Conservation (phyloP, 2,888 invertebrate genomes). For the Actias luna region DNA sequence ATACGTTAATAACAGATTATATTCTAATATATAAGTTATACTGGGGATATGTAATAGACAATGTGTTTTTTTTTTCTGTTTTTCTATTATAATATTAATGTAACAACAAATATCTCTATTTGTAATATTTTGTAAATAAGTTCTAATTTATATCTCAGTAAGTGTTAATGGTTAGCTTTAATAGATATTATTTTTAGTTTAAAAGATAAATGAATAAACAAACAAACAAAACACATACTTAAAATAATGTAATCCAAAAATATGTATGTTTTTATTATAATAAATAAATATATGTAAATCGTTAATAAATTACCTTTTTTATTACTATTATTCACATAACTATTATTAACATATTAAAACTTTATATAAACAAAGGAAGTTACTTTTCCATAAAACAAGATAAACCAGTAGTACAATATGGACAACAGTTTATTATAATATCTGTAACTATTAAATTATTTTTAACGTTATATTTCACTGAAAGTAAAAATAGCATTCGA, state of each 20-base stretch:
- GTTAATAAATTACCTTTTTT: conserved; percentile 26
- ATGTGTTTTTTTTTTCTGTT: neutral
- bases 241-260: conserved; percentile 63
- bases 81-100: conserved; percentile 6
- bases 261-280: conserved; percentile 62
- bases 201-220: conserved; percentile 35
- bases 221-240: conserved; percentile 38
- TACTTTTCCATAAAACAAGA: neutral
- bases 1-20: conserved; percentile 11
- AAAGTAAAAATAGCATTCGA: neutral
- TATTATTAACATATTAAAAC: conserved; percentile 36
- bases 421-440: neutral
- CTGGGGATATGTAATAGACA: neutral
- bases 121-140: conserved; percentile 80
- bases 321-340: conserved; percentile 45
- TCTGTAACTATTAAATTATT: no score
- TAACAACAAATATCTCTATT: conserved; percentile 21
- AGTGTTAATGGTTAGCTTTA: conserved; percentile 76
- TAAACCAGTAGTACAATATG: neutral
- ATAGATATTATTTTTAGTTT: conserved; percentile 70
- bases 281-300: conserved; percentile 40
- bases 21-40: conserved; percentile 1
- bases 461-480: no score
- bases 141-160: conserved; percentile 70
- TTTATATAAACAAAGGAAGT: conserved; percentile 18